Base-by-base conservation (phyloP, 2,113 vertebrate species). In the Apistogramma diplotaenia region DNA sequence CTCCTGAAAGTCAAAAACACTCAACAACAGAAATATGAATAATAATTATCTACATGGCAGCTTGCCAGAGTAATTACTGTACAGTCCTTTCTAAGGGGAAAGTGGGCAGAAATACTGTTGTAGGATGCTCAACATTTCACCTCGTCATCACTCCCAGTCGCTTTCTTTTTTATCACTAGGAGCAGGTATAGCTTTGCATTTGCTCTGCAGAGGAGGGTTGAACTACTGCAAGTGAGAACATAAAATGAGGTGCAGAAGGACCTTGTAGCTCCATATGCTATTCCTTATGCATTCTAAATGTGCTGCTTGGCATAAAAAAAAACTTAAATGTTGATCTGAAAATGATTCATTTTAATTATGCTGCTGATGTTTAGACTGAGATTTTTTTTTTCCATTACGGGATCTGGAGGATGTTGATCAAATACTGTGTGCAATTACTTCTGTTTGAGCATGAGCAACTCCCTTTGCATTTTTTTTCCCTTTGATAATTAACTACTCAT, bases 31-130 rank as follows among this genome's bases (percentile, higher is more conserved):
- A 87, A 85, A 87, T 90, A 40, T 74, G 85, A 88, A 87, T 89
- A 83, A 86, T 87, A 84, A 86, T 87, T 84, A 85, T 84, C 37
- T 67, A 72, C 35, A 55, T 88, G 88, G 92, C 89, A 82, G 60
- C n/a, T 57, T 70, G 89, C 91, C 91, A 92, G 79, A 55, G 21
- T 84, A 91, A 92, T 93, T 90, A 91, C 85, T 81, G 78, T 56
- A 53, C 75, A 2, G 79, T 88, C 73, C 83, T 71, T 83, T 86
- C 60, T 29, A 33, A 77, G 21, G 54, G 73, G 58, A 74, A 79
- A 86, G 87, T 80, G 83, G 78, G 82, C 60, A 65, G 76, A 87
- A 78, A 90, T 89, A 82, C 91, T 89, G 56, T 81, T 76, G 86
- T 19, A 57, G 86, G 77, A 90, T 71, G 71, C 91, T 89, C 88